Conservation (phyloP, 1,140 invertebrate genomes). For the Littorina saxatilis region DNA sequence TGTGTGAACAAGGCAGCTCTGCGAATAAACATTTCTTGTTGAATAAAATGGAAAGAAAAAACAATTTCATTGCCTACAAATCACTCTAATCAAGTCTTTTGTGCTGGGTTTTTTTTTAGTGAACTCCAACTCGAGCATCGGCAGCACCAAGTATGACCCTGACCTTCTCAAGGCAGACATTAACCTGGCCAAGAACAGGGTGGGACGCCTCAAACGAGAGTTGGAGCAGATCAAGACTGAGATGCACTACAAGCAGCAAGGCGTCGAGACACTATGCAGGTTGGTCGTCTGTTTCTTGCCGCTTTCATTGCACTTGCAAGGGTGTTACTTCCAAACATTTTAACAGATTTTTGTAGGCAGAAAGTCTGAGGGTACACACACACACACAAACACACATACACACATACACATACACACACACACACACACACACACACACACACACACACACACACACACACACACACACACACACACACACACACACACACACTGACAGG, state of each 20-base stretch:
- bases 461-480: neutral
- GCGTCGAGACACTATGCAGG: constrained; percentile 93
- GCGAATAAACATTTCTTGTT: no score
- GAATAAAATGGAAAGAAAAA: no score
- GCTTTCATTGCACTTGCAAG: no score
- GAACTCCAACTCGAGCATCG: constrained; percentile 91
- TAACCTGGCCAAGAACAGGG: constrained; percentile 89
- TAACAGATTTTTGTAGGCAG: no score
- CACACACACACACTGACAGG: neutral
- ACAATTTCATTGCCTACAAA: no score
- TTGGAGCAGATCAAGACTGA: constrained; percentile 93
- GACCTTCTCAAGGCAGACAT: constrained; percentile 95
- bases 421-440: neutral
- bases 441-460: neutral
- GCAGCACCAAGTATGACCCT: constrained; percentile 92
- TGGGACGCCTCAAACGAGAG: constrained; percentile 92
- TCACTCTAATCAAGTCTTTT: neutral
- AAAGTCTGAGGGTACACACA: no score
- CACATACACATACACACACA: no score
- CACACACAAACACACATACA: no score
- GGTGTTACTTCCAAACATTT: no score
- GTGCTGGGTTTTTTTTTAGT: constrained; percentile 79
- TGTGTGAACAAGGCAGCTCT: no score
- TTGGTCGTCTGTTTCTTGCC: no score
- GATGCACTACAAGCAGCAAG: constrained; percentile 92